Conservation (phyloP, 2,113 vertebrate species). For the Myanophis thanlyinensis region DNA sequence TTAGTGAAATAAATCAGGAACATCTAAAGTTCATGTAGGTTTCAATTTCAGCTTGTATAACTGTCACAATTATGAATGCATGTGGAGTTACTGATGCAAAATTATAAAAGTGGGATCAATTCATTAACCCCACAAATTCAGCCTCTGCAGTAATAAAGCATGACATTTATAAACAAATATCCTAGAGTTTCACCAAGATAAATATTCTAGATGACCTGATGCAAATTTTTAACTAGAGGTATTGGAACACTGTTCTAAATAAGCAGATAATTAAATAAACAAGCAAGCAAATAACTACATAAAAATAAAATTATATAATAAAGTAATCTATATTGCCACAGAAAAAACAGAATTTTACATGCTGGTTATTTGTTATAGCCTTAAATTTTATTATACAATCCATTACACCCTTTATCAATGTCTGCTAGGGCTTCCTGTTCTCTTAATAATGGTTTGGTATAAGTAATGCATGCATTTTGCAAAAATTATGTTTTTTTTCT, state of each 20-base stretch:
- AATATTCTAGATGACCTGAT: background rate
- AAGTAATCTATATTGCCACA: background rate
- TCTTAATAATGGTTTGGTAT: background rate
- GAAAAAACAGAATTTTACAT: background rate
- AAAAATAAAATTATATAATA: background rate
- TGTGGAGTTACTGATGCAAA: background rate
- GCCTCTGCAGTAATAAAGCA: conserved; percentile 10
- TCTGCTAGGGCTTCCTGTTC: background rate
- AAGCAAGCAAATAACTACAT: background rate
- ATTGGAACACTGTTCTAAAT: background rate
- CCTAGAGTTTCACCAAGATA: background rate
- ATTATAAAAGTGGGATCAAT: background rate
- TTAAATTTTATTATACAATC: background rate
- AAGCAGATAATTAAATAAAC: background rate
- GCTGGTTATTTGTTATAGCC: background rate
- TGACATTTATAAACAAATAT: background rate
- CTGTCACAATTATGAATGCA: background rate
- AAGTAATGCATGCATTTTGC: background rate
- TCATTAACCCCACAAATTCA: background rate
- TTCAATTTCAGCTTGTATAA: conserved; percentile 7
- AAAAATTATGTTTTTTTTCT: background rate
- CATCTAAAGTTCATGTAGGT: conserved; percentile 14
- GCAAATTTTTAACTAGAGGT: background rate
- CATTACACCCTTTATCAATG: background rate
- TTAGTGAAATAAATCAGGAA: conserved; percentile 14